Conservation (phyloP, 2,113 vertebrate genomes). For the Delphinapterus leucas region DNA sequence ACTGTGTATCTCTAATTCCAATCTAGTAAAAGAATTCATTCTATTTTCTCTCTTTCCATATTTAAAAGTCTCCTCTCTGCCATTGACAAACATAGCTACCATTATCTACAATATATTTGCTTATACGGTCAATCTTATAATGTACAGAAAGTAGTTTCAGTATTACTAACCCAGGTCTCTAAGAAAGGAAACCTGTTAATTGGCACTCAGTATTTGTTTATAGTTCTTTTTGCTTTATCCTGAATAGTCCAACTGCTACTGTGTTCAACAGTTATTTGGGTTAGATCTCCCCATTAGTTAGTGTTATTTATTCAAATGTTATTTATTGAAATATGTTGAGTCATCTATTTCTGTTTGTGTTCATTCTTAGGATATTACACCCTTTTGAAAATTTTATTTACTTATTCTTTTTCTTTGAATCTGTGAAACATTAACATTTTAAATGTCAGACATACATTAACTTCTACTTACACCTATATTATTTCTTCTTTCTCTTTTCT, state of each 20-base stretch:
- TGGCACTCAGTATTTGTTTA: not conserved
- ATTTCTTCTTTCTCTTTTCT: not conserved
- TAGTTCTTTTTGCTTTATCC: not conserved
- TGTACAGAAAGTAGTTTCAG: not conserved
- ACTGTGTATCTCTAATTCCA: not conserved
- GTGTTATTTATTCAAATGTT: not conserved
- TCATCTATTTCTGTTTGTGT: not conserved
- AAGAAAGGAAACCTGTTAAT: not conserved
- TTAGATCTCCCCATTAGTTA: not conserved
- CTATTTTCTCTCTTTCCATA: not conserved
- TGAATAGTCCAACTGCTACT: not conserved
- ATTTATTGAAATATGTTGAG: not conserved
- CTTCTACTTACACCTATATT: not conserved
- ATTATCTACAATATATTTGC: not conserved
- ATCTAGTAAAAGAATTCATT: not conserved
- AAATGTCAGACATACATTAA: not conserved
- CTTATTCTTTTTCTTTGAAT: not conserved
- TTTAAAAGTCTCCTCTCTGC: not conserved
- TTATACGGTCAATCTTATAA: not conserved
- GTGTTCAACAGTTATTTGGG: not conserved
- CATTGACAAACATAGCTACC: not conserved
- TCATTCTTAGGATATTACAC: not conserved
- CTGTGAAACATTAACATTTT: not conserved
- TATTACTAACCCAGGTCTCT: not conserved
- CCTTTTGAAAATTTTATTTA: not conserved